phyloP scores from a whole-genome alignment of 2,113 vertebrate species.

The Plecturocebus donacophilus region DNA sequence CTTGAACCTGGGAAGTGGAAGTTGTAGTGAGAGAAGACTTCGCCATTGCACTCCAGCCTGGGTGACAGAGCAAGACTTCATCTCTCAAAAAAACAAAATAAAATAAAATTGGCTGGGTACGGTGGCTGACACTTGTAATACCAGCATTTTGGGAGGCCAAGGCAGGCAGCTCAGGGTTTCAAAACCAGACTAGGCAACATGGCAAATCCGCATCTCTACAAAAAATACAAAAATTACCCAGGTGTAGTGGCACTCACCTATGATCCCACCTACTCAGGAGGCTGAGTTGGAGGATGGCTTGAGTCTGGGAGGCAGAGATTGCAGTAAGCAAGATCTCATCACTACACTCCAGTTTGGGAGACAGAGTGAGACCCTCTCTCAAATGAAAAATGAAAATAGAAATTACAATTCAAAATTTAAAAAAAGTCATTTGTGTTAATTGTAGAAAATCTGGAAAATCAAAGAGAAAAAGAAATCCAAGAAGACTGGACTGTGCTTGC shows the following conservation, averaged over 20 bases:
- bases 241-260: not conserved
- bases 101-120: too few relatives aligned
- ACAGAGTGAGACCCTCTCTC: not conserved
- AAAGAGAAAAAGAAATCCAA: not conserved
- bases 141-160: too few relatives aligned
- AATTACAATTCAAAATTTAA: too few relatives aligned
- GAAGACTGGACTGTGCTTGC: not conserved
- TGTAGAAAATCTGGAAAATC: slow-evolving; percentile 32
- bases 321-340: not conserved
- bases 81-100: too few relatives aligned
- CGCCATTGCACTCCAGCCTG: too few relatives aligned
- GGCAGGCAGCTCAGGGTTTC: too few relatives aligned
- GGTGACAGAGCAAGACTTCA: too few relatives aligned
- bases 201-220: too few relatives aligned
- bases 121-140: too few relatives aligned
- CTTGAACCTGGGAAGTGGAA: too few relatives aligned
- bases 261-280: not conserved
- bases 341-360: not conserved
- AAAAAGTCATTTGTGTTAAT: not conserved
- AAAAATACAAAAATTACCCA: not conserved
- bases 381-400: not conserved
- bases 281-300: not conserved
- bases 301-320: not conserved
- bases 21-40: too few relatives aligned
- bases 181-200: too few relatives aligned